Evolutionary conservation across 2,888 invertebrate genomes (phyloP), one percentile per base, ranked within the genome.

Genomic region (Lasius fuliginosus): DNA sequence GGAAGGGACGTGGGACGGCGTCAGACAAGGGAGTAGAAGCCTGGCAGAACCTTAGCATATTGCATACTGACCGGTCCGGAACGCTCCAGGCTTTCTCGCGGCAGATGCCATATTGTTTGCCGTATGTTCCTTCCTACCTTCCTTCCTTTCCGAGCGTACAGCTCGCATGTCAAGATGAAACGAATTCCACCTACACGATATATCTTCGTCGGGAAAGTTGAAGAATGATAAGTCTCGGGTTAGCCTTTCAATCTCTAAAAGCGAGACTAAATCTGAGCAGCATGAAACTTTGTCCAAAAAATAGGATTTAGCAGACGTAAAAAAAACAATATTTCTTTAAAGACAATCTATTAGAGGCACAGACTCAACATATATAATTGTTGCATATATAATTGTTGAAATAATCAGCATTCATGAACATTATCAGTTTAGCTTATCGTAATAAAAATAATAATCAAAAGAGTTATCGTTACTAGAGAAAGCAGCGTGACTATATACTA

Each of bases 21-120:
- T 87, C 82, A 86, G 88, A 85, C 84, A 74, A 73, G 84, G 79
- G 82, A 83, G 60, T 46, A 81, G 60, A 71, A 60, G 79, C 81
- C 74, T 84, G 84, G 87, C 74, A 87, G 89, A 94, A 93, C 93
- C 94, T 93, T 94, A 93, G 94, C 94, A 94, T 94, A 94, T 95
- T 94, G 94, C 94, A 93, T 93, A 93, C 94, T 94, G 94, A 94
- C 94, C 94, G 92, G 92, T 93, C 93, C 92, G 87, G 87, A 89
- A 89, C 89, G 91, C 91, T 90, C 86, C 85, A 88, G 87, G 90
- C 89, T 88, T 86, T 89, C 88, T 71, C 87, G 90, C 90, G 89
- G 91, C 91, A 90, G 92, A 90, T 92, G 93, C 93, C 94, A 92
- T 94, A 94, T 93, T 94, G 94, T 94, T 93, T 92, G 91, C 92